Base-by-base conservation (phyloP, 1,140 invertebrate species). In the Mizuhopecten yessoensis region DNA sequence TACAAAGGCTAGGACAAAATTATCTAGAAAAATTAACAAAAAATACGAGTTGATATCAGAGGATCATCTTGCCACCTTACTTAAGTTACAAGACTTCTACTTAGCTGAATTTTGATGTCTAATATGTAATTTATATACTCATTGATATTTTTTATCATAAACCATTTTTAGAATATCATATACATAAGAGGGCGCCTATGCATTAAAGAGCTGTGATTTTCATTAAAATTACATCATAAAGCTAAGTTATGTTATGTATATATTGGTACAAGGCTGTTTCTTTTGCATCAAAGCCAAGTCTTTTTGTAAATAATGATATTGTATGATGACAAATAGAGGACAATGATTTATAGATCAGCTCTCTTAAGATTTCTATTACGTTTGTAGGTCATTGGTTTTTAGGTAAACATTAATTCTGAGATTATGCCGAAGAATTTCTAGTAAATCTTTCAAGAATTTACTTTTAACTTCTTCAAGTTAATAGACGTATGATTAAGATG, bases 141-240 rank as follows among this genome's bases (percentile, higher is more conserved):
- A 29, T 1, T 13, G 9, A 10, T 45, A 13, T 39, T 39, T 39
- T 39, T 7, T n/a, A 29, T 29, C 57, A 75, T 75, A 29, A 29
- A 29, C 5, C 17, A 75, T n/a, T 29, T 75, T 75, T 29, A 75
- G 57, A 75, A 29, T 75, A 29, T 75, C 7, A 29, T 45, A 45
- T 75, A 75, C 57, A 9, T n/a, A 75, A n/a, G 36, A 75, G 57
- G n/a, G 57, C 57, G 23, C 57, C 57, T 75, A 75, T 75, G 57
- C 57, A 75, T 75, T 75, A 29, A 75, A 75, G 57, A 75, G 57
- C 57, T 75, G 57, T 75, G 57, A 75, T 75, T 75, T 75, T 75
- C 57, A 75, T 75, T 75, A 75, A 2, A 5, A 13, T 75, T 29
- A 5, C 57, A 75, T 5, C 23, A 29, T 75, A 5, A 75, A 75